Conservation (phyloP, 2,113 vertebrate species). For the Phocoena sinus region DNA sequence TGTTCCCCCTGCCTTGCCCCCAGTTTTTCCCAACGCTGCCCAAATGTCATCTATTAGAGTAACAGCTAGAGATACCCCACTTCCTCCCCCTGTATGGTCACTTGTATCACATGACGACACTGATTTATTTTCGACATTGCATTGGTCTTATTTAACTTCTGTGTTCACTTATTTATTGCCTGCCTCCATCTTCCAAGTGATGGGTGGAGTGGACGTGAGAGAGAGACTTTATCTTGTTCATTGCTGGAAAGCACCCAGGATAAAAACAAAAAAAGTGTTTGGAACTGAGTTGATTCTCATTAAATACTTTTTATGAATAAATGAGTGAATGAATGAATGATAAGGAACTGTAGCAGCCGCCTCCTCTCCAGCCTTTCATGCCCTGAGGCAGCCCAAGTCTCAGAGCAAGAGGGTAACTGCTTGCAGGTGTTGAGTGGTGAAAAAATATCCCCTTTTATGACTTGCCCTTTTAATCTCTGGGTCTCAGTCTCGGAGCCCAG, state of each 20-base stretch:
- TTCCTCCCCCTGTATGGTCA: no score
- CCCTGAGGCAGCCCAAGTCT: neutral
- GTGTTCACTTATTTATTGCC: neutral
- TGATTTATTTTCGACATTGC: no score
- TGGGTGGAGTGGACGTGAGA: rapidly evolving
- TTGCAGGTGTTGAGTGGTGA: neutral
- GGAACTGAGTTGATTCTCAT: neutral
- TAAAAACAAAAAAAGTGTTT: neutral
- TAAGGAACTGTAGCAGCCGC: neutral
- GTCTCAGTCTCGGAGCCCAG: neutral
- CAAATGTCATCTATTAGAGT: neutral
- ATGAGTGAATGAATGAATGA: neutral
- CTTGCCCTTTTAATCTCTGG: neutral
- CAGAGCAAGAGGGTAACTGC: neutral
- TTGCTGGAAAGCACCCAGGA: neutral
- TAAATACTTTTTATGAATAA: neutral
- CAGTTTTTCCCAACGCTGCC: neutral
- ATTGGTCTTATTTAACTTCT: neutral
- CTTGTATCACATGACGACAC: neutral
- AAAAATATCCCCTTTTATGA: neutral
- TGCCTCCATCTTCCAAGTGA: neutral
- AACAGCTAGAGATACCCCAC: no score
- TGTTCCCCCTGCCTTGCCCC: rapidly evolving
- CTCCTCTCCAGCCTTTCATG: neutral
- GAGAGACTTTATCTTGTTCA: neutral